Conservation (phyloP, 2,888 invertebrate species). For the Argynnis bischoffii region DNA sequence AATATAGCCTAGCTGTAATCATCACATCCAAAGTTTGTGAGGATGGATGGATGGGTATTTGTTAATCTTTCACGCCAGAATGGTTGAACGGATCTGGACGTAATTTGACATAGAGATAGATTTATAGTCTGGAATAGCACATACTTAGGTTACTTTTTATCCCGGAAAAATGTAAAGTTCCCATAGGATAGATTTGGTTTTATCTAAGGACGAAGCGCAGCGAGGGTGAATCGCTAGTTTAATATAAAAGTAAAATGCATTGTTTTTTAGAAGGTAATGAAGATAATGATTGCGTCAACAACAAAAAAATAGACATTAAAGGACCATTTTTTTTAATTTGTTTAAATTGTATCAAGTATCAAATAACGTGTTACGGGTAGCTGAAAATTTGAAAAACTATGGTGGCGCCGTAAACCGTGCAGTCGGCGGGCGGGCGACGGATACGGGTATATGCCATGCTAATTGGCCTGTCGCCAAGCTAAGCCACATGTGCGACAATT, state of each 20-base stretch:
- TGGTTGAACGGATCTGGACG: too few relatives aligned
- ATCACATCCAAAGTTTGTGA: too few relatives aligned
- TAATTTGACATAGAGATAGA: too few relatives aligned
- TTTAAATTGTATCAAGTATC: slow-evolving; percentile 40
- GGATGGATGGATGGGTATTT: too few relatives aligned
- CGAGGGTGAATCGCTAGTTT: too few relatives aligned
- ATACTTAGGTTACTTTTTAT: too few relatives aligned
- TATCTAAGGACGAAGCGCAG: too few relatives aligned
- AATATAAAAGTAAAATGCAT: not conserved
- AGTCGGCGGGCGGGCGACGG: slow-evolving; percentile 55
- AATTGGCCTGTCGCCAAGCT: slow-evolving; percentile 79
- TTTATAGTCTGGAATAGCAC: too few relatives aligned
- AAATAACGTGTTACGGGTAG: slow-evolving; percentile 54
- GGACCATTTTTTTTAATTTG: slow-evolving; percentile 10
- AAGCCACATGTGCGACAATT: slow-evolving; percentile 78
- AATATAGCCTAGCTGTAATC: too few relatives aligned
- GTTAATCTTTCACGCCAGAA: too few relatives aligned
- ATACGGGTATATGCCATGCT: slow-evolving; percentile 64
- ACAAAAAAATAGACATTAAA: not conserved
- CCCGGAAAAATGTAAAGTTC: too few relatives aligned
- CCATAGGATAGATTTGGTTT: too few relatives aligned
- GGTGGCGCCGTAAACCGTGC: slow-evolving; percentile 42
- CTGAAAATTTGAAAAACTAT: slow-evolving; percentile 48
- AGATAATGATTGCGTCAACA: not conserved
- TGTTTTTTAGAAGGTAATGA: not conserved